A percentile compares a stretch with the other conserved stretches of the same genome.
phyloP scores from a whole-genome alignment of 2,113 vertebrate species.

The Heteronetta atricapilla region DNA sequence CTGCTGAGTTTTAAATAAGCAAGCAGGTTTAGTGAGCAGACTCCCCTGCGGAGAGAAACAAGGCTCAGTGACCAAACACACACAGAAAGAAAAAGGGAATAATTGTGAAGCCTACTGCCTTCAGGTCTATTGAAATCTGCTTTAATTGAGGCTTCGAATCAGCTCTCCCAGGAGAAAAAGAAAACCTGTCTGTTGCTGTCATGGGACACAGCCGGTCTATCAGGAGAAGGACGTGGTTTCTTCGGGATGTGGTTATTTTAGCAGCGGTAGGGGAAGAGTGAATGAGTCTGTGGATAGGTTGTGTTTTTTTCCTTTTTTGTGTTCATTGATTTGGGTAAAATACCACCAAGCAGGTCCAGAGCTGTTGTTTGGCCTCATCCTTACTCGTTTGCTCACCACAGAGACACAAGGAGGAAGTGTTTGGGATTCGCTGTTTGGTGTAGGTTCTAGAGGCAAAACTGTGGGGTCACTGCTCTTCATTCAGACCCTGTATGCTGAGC shows the following conservation, averaged over 20 bases:
- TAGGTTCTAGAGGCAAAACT: not conserved
- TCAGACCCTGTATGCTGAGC: not conserved
- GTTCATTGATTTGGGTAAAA: not conserved
- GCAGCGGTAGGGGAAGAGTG: not conserved
- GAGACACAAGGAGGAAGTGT: accelerated
- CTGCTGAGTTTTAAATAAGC: constrained; percentile 55
- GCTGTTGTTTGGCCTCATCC: not conserved
- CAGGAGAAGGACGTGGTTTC: not conserved
- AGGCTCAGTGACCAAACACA: not conserved
- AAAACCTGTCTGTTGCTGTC: not conserved
- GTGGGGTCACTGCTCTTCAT: not conserved
- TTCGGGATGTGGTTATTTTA: not conserved
- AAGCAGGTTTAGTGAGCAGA: constrained; percentile 3
- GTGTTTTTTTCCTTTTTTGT: not conserved
- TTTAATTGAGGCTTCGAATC: not conserved
- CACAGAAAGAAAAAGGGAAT: not conserved
- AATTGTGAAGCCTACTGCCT: not conserved
- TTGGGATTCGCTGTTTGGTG: not conserved
- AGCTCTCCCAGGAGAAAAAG: not conserved
- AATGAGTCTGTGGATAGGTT: not conserved
- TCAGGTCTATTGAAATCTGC: not conserved
- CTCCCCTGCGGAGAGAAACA: not conserved
- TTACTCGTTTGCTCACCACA: not conserved
- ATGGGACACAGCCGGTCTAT: not conserved
- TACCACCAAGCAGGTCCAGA: not conserved